These are phyloP conservation scores for Balaenoptera acutorostrata DNA, from an alignment of 2,113 vertebrate genomes.

Conservation along the genomic window DNA sequence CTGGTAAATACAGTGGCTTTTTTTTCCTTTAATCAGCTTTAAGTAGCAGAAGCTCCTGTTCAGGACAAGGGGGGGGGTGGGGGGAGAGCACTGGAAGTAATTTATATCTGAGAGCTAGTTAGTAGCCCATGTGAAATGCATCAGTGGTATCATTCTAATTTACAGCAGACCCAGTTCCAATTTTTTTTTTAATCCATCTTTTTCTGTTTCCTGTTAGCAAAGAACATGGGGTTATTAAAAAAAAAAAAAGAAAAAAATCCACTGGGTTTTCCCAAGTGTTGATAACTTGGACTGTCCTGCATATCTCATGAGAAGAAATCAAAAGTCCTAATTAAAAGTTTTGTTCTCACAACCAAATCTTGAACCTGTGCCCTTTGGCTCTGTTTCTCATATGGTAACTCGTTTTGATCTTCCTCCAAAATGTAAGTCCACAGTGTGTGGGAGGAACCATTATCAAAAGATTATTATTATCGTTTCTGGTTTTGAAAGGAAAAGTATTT, in stretches of 20 bases:
- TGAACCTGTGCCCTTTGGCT: conserved; percentile 68
- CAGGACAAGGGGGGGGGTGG: accelerated
- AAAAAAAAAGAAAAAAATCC: neutral
- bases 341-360: conserved; percentile 70
- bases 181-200: neutral
- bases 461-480: conserved; percentile 22
- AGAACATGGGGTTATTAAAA: neutral
- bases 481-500: neutral
- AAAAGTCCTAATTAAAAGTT: conserved; percentile 61
- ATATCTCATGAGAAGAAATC: conserved; percentile 62
- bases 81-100: neutral
- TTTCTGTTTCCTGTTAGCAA: conserved; percentile 42
- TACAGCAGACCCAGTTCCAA: conserved; percentile 35
- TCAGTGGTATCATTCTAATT: neutral
- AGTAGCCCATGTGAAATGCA: neutral
- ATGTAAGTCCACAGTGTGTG: conserved; percentile 61
- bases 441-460: conserved; percentile 50
- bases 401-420: conserved; percentile 28
- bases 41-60: conserved; percentile 29
- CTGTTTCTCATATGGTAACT: neutral
- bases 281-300: conserved; percentile 44
- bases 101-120: conserved; percentile 15
- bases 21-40: conserved; percentile 26
- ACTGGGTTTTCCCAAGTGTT: conserved; percentile 31
- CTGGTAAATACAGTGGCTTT: conserved; percentile 27